These are phyloP conservation scores for Phyto melanocephala DNA, from an alignment of 2,888 invertebrate genomes.

Conservation along the genomic window DNA sequence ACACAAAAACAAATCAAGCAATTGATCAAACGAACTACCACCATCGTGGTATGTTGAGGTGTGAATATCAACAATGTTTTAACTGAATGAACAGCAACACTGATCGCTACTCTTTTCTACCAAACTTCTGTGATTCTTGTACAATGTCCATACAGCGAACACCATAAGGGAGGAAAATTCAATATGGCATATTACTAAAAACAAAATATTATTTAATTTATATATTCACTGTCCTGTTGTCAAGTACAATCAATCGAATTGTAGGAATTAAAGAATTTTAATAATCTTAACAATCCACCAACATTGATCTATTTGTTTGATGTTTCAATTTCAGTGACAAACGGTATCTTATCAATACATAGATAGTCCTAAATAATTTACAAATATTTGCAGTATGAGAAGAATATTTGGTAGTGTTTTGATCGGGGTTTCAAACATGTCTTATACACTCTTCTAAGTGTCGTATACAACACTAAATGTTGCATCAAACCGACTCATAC, in stretches of 20 bases:
- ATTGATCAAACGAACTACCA: constrained; percentile 63
- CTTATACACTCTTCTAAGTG: background rate
- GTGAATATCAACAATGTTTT: constrained; percentile 57
- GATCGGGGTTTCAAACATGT: constrained; percentile 2
- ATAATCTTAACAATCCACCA: no score
- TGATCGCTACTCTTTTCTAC: background rate
- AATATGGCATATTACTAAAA: no score
- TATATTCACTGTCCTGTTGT: no score
- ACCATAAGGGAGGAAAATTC: constrained; percentile 38
- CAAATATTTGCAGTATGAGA: no score
- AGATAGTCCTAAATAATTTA: no score
- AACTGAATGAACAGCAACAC: constrained; percentile 5
- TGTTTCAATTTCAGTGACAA: no score
- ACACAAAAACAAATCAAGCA: constrained; percentile 40
- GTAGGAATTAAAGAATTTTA: no score
- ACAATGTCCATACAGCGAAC: background rate
- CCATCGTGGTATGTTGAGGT: constrained; percentile 46
- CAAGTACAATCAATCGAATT: no score
- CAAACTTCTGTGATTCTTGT: no score
- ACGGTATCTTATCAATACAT: no score
- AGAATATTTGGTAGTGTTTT: background rate
- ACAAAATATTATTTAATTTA: no score
- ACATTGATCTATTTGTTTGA: no score
- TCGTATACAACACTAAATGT: background rate
- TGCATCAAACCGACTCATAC: constrained; percentile 35